These are phyloP conservation scores for Stegostoma tigrinum DNA, from an alignment of 2,113 vertebrate species.

Conservation along the genomic window DNA sequence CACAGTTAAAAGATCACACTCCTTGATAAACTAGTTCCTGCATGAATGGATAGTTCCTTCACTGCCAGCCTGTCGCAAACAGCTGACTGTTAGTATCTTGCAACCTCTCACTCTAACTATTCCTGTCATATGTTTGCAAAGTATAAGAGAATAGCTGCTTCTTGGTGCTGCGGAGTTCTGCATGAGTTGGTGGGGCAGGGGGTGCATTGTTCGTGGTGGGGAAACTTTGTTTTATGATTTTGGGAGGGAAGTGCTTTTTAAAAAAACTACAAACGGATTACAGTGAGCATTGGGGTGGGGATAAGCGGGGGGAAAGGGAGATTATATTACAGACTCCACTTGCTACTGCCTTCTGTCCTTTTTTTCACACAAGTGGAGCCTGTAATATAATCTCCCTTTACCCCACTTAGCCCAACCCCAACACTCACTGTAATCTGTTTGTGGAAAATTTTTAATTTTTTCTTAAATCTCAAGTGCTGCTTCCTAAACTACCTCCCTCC, in stretches of 20 bases:
- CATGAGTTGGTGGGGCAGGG: no score
- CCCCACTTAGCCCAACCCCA: background rate
- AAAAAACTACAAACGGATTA: no score
- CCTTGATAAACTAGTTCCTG: background rate
- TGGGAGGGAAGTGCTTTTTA: background rate
- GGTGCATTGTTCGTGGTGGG: background rate
- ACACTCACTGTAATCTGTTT: no score
- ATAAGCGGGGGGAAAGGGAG: background rate
- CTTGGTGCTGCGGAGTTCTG: background rate
- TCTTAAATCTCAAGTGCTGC: background rate
- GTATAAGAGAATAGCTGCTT: background rate
- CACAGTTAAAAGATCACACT: background rate
- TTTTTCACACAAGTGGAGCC: background rate
- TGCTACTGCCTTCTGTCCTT: background rate
- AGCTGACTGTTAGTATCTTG: background rate
- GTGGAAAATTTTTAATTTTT: background rate
- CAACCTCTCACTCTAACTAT: background rate
- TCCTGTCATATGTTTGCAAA: background rate
- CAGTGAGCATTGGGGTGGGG: no score
- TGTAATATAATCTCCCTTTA: background rate
- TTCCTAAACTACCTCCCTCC: background rate
- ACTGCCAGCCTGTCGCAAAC: background rate
- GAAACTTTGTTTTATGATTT: background rate
- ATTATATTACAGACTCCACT: background rate
- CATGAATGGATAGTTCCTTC: background rate